Evolutionary conservation across 2,113 vertebrate species (phyloP).

Genomic region (Propithecus coquereli): DNA sequence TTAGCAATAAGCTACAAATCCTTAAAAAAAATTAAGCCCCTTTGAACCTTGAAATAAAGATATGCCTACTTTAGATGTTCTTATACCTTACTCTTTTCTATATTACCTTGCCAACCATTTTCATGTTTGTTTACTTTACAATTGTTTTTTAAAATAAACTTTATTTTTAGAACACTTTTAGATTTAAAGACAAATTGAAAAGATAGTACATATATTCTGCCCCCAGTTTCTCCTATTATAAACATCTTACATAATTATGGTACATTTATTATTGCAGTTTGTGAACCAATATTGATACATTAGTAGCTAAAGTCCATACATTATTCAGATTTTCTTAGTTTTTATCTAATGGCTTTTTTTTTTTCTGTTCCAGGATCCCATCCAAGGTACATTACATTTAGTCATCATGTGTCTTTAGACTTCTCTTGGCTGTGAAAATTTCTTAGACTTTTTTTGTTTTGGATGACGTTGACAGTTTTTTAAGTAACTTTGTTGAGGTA

Average conservation of each 20-base stretch:
- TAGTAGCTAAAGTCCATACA: background rate
- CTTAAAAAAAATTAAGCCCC: no score
- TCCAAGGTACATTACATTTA: background rate
- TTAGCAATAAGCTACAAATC: no score
- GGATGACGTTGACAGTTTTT: background rate
- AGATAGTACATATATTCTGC: background rate
- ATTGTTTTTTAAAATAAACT: background rate
- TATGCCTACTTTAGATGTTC: background rate
- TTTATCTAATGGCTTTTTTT: background rate
- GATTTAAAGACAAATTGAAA: background rate
- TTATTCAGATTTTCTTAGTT: background rate
- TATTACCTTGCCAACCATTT: background rate
- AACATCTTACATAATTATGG: background rate
- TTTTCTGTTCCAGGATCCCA: background rate
- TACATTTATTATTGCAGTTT: background rate
- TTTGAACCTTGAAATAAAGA: background rate
- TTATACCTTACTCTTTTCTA: background rate
- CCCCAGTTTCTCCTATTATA: background rate
- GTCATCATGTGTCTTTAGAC: background rate
- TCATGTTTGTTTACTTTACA: background rate
- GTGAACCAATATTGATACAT: background rate
- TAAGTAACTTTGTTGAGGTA: background rate
- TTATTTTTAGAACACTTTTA: background rate
- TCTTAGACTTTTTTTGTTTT: background rate
- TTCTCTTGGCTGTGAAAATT: background rate